Percentiles rank a stretch among this genome's conserved stretches.
Evolutionary conservation across 2,797 vertebrate species (phyloP).

Genomic region (Myioborus melanocephalus): DNA sequence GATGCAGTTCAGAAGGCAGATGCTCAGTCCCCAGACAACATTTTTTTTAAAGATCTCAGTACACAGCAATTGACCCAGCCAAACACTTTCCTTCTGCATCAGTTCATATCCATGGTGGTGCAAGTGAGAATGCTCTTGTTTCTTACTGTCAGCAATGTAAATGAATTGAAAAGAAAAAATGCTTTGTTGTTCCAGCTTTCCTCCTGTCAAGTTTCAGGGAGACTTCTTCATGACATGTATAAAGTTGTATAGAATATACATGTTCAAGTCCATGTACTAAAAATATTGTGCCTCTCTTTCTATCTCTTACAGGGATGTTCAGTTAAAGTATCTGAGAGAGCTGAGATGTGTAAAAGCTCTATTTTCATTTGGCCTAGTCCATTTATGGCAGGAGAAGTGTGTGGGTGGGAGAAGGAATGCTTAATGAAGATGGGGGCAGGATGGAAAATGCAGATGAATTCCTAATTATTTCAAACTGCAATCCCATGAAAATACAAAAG

Average conservation of each 20-base stretch:
- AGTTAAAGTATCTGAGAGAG: background rate
- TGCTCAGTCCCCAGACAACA: background rate
- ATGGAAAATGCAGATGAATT: background rate
- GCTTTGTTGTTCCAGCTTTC: background rate
- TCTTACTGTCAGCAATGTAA: background rate
- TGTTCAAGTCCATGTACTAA: background rate
- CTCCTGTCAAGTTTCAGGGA: background rate
- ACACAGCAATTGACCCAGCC: background rate
- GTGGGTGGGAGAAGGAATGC: background rate
- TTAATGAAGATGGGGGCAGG: background rate
- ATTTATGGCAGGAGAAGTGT: background rate
- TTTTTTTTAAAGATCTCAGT: background rate
- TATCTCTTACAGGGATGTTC: background rate
- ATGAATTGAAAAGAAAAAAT: background rate
- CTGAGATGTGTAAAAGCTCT: background rate
- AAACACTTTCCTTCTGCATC: background rate
- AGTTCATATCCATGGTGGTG: background rate
- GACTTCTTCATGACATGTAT: background rate
- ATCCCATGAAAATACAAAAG: background rate
- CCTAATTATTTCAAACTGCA: constrained; percentile 7
- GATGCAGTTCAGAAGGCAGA: background rate
- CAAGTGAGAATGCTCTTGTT: background rate
- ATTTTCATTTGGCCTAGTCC: background rate
- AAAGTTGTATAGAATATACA: background rate
- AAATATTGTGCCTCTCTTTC: background rate